Percentiles rank a stretch among this genome's conserved stretches.
phyloP scores from a whole-genome alignment of 53 echinoderm and acorn worm genomes.

The Pentamera pediparva region DNA sequence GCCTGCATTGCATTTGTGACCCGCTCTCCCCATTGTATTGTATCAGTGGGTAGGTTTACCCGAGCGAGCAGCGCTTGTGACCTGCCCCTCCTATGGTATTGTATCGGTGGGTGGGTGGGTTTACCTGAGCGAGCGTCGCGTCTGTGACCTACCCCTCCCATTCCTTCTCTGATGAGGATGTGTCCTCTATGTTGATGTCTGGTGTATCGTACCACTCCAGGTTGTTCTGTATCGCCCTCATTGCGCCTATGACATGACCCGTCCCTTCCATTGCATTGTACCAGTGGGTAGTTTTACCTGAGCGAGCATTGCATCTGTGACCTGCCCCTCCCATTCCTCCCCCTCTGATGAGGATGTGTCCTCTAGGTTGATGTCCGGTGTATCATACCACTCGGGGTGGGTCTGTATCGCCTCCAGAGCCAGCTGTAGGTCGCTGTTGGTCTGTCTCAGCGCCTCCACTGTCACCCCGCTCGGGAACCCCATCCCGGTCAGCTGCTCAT shows the following conservation, averaged over 20 bases:
- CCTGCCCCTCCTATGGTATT: no score
- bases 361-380: constrained; percentile 31
- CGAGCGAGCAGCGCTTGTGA: no score
- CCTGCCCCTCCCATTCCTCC: constrained; percentile 54
- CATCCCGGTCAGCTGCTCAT: constrained; percentile 74
- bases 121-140: constrained; percentile 78
- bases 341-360: no score
- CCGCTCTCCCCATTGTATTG: no score
- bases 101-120: no score
- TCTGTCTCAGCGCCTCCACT: constrained; percentile 67
- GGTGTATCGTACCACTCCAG: constrained; percentile 62
- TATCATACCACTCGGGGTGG: constrained; percentile 59
- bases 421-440: constrained; percentile 74
- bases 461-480: constrained; percentile 60
- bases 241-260: no score
- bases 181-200: constrained; percentile 14
- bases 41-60: no score
- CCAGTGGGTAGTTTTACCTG: no score
- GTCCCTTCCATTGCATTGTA: no score
- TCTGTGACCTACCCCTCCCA: constrained; percentile 78
- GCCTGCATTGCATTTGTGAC: constrained; percentile 67
- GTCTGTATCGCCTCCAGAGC: constrained; percentile 72
- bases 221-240: constrained; percentile 66
- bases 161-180: constrained; percentile 7
- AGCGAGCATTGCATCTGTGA: constrained; percentile 87